Evolutionary conservation across 2,797 vertebrate genomes (phyloP).

Genomic region (Anniella stebbinsi): DNA sequence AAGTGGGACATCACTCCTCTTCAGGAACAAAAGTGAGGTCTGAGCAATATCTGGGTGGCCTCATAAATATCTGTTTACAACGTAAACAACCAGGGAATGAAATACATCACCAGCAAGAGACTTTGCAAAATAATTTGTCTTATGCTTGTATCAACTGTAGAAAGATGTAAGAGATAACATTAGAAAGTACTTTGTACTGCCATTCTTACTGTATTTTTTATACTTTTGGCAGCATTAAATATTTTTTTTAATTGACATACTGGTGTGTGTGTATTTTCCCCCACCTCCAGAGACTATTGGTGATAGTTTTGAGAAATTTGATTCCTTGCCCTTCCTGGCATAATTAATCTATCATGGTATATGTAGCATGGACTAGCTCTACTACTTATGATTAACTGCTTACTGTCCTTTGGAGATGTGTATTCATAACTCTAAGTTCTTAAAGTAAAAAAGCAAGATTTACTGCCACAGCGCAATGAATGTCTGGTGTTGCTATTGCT

Average conservation of each 20-base stretch:
- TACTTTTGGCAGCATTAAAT: constrained; percentile 88
- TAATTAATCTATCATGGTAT: no score
- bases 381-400: not conserved
- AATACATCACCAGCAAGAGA: constrained; percentile 83
- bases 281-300: constrained; percentile 52
- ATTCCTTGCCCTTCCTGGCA: not conserved
- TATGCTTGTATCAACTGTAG: constrained; percentile 81
- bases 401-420: not conserved
- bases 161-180: constrained; percentile 82
- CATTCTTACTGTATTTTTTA: constrained; percentile 87
- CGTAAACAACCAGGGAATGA: constrained; percentile 84
- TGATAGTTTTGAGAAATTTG: not conserved
- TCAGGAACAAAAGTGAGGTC: constrained; percentile 82
- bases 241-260: constrained; percentile 83
- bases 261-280: constrained; percentile 75
- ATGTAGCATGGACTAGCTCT: not conserved
- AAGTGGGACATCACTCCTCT: constrained; percentile 82
- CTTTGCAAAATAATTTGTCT: constrained; percentile 79
- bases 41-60: constrained; percentile 76
- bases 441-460: no score
- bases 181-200: constrained; percentile 85
- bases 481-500: not conserved
- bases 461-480: not conserved
- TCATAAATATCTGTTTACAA: constrained; percentile 86
- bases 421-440: not conserved